Evolutionary conservation across 2,113 vertebrate species (phyloP).

Genomic region (Pedionomus torquatus): DNA sequence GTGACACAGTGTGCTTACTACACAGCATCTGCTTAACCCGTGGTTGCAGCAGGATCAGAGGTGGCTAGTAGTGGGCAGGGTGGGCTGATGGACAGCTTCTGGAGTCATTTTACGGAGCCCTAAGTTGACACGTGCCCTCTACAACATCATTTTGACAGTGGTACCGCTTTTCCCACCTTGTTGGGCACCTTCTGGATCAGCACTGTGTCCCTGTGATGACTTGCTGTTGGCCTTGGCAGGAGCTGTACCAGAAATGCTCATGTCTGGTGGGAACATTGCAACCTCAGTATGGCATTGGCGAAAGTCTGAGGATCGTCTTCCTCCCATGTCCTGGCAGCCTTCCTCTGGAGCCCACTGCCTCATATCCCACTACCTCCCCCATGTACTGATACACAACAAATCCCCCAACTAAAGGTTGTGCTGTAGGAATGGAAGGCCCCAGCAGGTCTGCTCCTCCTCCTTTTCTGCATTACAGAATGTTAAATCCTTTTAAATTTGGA

Average conservation of each 20-base stretch:
- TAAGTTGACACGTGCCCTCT: background rate
- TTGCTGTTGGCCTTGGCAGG: background rate
- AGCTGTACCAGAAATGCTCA: background rate
- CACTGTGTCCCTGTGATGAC: background rate
- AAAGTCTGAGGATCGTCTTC: background rate
- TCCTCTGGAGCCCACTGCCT: background rate
- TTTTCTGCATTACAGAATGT: background rate
- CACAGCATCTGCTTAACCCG: background rate
- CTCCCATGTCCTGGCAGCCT: background rate
- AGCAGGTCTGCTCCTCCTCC: background rate
- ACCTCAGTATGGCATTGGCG: background rate
- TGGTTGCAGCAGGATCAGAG: background rate
- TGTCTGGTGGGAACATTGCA: background rate
- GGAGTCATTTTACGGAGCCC: background rate
- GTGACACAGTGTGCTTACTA: background rate
- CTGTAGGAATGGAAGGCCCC: accelerated
- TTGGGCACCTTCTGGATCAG: background rate
- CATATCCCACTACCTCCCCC: background rate
- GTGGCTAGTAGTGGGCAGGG: background rate
- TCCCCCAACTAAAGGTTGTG: background rate
- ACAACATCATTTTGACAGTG: background rate
- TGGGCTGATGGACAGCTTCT: background rate
- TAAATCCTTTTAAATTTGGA: background rate
- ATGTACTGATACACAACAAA: background rate
- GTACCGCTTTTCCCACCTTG: accelerated